Base-by-base conservation (phyloP, 2,113 vertebrate species). In the Brachyhypopomus occidentalis region DNA sequence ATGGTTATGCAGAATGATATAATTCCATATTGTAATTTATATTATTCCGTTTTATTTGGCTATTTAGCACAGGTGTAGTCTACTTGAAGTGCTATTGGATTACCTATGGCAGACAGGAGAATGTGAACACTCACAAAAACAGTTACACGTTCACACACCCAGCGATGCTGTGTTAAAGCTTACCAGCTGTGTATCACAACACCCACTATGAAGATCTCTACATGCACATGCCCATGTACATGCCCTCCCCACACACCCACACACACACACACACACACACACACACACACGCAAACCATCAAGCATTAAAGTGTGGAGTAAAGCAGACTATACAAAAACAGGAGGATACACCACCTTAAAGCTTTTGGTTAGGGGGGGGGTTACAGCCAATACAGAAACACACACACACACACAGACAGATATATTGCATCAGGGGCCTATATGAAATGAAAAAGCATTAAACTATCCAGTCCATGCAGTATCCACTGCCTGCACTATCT, bases 381-480 rank as follows among this genome's bases (percentile, higher is more conserved):
- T 60, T 16, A 48, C 22, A 63, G 69, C 69, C 17, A 63, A 75
- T 14, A 23, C 63, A 75, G 59, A 60, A 17, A 64, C n/a, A 62
- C 16, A 55, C 41, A 52, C 69, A 74, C 27, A 66, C 38, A 77
- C 45, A 52, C 70, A 75, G 16, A 59, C 38, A 77, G 30, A 79
- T 74, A 66, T 75, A 59, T 20, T 63, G 55, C 23, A 79, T 19
- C 30, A 72, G 75, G 67, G 48, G 74, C 52, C 22, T 17, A 52
- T 77, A 77, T 70, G 63, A 78, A 83, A 79, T 83, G 25, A 79
- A 73, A 78, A 78, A 41, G 52, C 62, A 79, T 75, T 79, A 38
- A n/a, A 70, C 45, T 17, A 59, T 75, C 77, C 69, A 30, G 4
- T 19, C 63, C 63, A 66, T 75, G 60, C 79, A 52, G 60, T 48